phyloP scores from a whole-genome alignment of 2,888 invertebrate genomes.

The Anoplius nigerrimus region DNA sequence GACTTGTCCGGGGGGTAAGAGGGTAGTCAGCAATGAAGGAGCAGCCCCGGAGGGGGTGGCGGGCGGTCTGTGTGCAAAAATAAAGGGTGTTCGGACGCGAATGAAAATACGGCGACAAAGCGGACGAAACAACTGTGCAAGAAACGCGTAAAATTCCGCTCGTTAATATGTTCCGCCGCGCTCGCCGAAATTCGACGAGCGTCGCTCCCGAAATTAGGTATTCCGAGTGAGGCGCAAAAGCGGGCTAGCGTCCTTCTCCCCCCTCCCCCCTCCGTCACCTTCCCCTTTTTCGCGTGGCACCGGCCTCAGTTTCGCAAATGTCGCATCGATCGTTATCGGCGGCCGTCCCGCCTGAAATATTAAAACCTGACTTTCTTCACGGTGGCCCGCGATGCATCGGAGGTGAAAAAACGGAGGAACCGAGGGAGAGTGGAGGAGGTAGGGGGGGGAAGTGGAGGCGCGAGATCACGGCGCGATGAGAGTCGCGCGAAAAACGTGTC shows the following conservation, averaged over 20 bases:
- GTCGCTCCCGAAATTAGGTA: background rate
- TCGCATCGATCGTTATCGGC: background rate
- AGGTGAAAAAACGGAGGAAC: background rate
- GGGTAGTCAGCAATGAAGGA: too few relatives aligned
- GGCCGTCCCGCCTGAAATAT: constrained; percentile 1
- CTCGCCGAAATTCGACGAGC: background rate
- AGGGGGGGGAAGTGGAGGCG: constrained; percentile 18
- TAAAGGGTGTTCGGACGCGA: too few relatives aligned
- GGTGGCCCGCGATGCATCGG: background rate
- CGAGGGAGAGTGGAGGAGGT: constrained; percentile 1
- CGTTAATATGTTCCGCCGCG: background rate
- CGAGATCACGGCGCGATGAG: constrained; percentile 26
- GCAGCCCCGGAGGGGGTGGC: too few relatives aligned
- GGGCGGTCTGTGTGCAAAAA: too few relatives aligned
- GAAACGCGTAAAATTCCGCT: too few relatives aligned
- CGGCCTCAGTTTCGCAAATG: background rate
- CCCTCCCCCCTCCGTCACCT: background rate
- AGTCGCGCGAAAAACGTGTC: constrained; percentile 46
- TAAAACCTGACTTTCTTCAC: background rate
- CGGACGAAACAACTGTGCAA: too few relatives aligned
- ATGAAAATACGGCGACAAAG: too few relatives aligned
- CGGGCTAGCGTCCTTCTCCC: background rate
- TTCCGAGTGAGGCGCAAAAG: background rate
- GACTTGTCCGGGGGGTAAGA: too few relatives aligned
- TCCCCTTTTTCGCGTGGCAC: too few relatives aligned